Evolutionary conservation across 2,888 invertebrate genomes (phyloP).

Genomic region (Acronicta aceris): DNA sequence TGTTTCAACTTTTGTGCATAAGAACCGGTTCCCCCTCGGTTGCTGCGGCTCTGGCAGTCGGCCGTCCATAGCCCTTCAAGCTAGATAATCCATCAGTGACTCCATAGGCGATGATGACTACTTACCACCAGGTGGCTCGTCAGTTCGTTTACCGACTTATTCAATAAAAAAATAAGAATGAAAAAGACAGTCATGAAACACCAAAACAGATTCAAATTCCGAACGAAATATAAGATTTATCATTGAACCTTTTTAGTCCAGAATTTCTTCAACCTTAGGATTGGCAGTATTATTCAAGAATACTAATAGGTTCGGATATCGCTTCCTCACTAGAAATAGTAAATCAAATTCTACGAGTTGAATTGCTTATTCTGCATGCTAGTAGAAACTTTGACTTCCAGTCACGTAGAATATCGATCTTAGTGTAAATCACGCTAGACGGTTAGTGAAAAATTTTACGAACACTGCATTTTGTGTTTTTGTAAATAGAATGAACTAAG

Average conservation of each 20-base stretch:
- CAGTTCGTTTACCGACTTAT: too few species aligned
- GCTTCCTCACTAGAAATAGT: conserved; percentile 52
- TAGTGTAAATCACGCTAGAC: conserved; percentile 48
- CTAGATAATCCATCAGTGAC: too few species aligned
- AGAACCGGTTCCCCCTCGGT: too few species aligned
- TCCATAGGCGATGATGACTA: too few species aligned
- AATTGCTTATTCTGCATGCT: conserved; percentile 59
- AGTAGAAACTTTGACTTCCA: conserved; percentile 31
- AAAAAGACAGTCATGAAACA: background rate
- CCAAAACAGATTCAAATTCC: conserved; percentile 17
- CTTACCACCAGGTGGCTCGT: too few species aligned
- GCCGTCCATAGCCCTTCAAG: too few species aligned
- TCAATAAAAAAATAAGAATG: too few species aligned
- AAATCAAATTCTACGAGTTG: conserved; percentile 60
- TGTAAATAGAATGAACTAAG: too few species aligned
- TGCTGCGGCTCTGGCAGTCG: too few species aligned
- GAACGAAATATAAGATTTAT: conserved; percentile 12
- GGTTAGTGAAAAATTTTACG: background rate
- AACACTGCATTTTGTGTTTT: background rate
- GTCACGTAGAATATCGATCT: conserved; percentile 66
- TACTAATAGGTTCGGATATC: conserved; percentile 54
- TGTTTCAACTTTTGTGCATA: too few species aligned
- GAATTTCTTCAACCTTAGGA: conserved; percentile 36
- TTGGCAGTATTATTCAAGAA: conserved; percentile 53
- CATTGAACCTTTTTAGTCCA: conserved; percentile 12